Conservation (phyloP, 2,113 vertebrate genomes). For the Sturnus vulgaris region DNA sequence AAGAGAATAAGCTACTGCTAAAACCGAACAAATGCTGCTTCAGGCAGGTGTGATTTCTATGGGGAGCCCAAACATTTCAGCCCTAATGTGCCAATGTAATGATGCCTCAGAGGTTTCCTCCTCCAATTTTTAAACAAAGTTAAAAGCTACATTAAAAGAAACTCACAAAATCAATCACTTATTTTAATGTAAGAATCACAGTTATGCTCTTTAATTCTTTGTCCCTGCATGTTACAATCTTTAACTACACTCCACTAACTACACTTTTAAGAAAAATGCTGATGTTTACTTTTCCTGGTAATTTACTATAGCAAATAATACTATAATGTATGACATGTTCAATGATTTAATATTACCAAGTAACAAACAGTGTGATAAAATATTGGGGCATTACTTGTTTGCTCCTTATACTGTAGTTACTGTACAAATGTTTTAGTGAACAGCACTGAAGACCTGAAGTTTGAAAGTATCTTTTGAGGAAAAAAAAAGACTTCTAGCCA, state of each 20-base stretch:
- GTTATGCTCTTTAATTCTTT: background rate
- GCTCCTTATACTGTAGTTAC: background rate
- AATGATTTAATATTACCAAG: background rate
- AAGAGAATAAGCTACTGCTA: background rate
- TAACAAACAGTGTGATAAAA: background rate
- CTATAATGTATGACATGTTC: background rate
- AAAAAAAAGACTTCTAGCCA: background rate
- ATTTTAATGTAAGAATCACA: background rate
- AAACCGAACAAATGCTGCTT: background rate
- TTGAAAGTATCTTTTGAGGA: background rate
- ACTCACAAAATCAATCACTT: background rate
- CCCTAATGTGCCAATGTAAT: background rate
- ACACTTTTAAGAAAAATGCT: background rate
- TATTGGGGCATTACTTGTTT: background rate
- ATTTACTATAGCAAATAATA: background rate
- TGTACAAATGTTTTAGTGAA: background rate
- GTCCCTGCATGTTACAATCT: background rate
- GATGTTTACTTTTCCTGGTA: background rate
- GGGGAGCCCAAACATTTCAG: background rate
- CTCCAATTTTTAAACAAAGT: background rate
- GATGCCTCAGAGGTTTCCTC: background rate
- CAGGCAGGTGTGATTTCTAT: background rate
- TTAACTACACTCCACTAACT: background rate
- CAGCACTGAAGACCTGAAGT: background rate
- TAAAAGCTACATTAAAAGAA: background rate